Percentiles rank a stretch among this genome's conserved stretches.
Conservation (phyloP, 1,140 invertebrate genomes). For the Drosophila orena region DNA sequence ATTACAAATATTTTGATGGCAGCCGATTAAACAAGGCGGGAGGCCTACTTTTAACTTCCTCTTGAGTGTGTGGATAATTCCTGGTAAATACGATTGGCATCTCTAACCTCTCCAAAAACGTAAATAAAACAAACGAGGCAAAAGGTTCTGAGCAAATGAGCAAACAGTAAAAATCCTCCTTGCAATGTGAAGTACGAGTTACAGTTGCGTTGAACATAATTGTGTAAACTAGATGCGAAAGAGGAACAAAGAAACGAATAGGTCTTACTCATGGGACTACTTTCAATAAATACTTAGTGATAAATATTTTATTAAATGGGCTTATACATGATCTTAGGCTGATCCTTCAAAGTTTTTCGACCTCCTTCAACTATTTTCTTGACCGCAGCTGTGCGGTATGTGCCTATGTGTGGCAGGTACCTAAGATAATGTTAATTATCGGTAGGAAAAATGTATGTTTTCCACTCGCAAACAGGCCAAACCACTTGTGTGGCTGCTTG, state of each 20-base stretch:
- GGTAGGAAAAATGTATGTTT: constrained; percentile 34
- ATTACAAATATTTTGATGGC: constrained; percentile 79
- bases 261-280: no score
- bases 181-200: constrained; percentile 5
- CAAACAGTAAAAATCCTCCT: constrained; percentile 33
- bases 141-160: constrained; percentile 54
- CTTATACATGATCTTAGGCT: no score
- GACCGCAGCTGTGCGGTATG: background rate
- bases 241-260: no score
- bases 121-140: constrained; percentile 54
- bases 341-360: background rate
- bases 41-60: constrained; percentile 26
- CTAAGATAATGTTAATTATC: constrained; percentile 55
- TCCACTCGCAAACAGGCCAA: constrained; percentile 52
- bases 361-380: constrained; percentile 2
- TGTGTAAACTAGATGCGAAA: background rate
- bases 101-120: constrained; percentile 38
- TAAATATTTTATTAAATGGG: background rate
- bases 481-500: constrained; percentile 52
- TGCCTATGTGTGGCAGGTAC: constrained; percentile 59
- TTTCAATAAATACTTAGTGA: no score
- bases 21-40: constrained; percentile 46
- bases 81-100: constrained; percentile 70
- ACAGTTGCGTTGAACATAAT: constrained; percentile 9
- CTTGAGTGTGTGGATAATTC: constrained; percentile 52